These are phyloP conservation scores for Drosophila suboccidentalis DNA, from an alignment of 2,888 invertebrate species.

Conservation along the genomic window DNA sequence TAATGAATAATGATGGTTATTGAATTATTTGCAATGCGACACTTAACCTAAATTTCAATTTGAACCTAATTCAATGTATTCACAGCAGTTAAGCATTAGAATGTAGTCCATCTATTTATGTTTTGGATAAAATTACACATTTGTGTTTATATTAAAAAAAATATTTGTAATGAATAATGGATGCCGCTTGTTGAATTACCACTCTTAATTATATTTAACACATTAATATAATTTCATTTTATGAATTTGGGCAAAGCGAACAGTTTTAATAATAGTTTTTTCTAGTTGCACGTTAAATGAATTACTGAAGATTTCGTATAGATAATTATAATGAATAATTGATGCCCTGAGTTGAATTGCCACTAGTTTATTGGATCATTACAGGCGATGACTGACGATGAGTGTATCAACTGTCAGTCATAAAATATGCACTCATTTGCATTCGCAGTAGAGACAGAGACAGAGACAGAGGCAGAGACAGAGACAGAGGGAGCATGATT, in stretches of 20 bases:
- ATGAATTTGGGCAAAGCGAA: not conserved
- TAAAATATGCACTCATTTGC: slow-evolving; percentile 57
- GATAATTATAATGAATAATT: slow-evolving; percentile 53
- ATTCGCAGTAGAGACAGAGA: slow-evolving; percentile 17
- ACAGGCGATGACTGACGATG: slow-evolving; percentile 5
- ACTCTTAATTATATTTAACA: not conserved
- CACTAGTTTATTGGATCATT: slow-evolving; percentile 17
- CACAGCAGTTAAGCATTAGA: not conserved
- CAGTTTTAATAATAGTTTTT: not conserved
- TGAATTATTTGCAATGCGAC: not conserved
- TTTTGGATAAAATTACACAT: not conserved
- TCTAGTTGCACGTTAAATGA: not conserved
- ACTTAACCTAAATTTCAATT: not conserved
- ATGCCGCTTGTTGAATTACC: slow-evolving; percentile 33
- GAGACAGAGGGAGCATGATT: slow-evolving; percentile 20
- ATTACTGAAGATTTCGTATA: not conserved
- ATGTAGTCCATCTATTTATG: not conserved
- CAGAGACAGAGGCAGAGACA: not conserved
- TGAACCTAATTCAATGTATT: not conserved
- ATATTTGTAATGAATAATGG: slow-evolving; percentile 25
- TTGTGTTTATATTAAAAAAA: not conserved
- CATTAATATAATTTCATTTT: not conserved
- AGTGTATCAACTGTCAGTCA: slow-evolving; percentile 22
- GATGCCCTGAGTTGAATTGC: slow-evolving; percentile 35
- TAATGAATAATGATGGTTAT: not conserved